Evolutionary conservation across 2,797 vertebrate species (phyloP).

Genomic region (Fringilla coelebs): DNA sequence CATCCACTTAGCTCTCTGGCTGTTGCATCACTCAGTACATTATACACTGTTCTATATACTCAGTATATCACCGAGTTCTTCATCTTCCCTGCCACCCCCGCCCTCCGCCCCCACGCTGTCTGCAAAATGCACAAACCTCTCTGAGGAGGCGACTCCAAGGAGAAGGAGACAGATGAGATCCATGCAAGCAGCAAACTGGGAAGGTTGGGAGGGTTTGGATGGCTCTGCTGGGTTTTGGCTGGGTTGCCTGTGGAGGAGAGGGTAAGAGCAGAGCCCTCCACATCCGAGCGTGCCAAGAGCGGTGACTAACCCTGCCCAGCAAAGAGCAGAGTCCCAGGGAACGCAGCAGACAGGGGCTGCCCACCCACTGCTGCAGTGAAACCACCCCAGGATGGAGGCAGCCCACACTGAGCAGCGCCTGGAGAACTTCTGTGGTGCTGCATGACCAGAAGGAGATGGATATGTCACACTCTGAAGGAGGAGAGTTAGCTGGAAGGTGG

Average conservation of each 20-base stretch:
- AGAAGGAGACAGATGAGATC: constrained; percentile 16
- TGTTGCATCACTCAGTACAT: constrained; percentile 47
- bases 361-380: not conserved
- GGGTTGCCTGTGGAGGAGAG: not conserved
- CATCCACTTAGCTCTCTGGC: constrained; percentile 54
- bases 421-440: not conserved
- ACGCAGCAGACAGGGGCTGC: not conserved
- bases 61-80: not conserved
- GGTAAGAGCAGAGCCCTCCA: not conserved
- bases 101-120: constrained; percentile 44
- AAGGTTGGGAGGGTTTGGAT: not conserved
- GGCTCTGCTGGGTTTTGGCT: constrained; percentile 27
- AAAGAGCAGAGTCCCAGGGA: not conserved
- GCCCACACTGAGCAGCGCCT: not conserved
- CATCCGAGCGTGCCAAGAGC: not conserved
- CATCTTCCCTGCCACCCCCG: constrained; percentile 40
- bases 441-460: not conserved
- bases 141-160: not conserved
- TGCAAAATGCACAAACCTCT: constrained; percentile 36
- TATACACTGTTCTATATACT: constrained; percentile 40
- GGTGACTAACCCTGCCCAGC: not conserved
- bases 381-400: not conserved
- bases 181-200: not conserved
- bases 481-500: not conserved
- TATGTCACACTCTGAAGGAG: not conserved